phyloP scores from a whole-genome alignment of 64 coral and sea anemone species.

The Stichodactyla mertensii region DNA sequence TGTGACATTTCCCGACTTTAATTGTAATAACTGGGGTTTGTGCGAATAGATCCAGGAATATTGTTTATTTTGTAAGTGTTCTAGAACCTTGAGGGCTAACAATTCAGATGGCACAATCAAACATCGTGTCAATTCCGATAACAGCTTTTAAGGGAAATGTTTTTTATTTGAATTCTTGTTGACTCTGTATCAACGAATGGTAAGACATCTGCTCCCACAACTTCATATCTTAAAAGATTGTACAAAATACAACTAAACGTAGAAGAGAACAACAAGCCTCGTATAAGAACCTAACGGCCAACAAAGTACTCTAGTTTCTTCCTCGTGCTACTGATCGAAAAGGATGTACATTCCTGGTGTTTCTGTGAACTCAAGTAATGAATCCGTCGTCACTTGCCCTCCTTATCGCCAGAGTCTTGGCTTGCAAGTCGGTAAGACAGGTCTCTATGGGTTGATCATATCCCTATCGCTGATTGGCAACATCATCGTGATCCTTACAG shows the following conservation, averaged over 20 bases:
- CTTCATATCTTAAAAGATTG: neutral
- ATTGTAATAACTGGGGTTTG: neutral
- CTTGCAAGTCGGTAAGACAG: constrained; percentile 49
- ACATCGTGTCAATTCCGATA: neutral
- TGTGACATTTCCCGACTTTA: neutral
- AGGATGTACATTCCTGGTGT: constrained; percentile 9
- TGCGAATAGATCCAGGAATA: neutral
- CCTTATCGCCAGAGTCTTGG: neutral
- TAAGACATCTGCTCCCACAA: neutral
- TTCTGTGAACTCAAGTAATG: neutral
- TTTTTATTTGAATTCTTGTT: neutral
- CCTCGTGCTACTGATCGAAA: neutral
- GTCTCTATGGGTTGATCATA: constrained; percentile 57
- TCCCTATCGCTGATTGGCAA: constrained; percentile 68
- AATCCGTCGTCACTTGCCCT: neutral
- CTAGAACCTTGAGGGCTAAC: neutral
- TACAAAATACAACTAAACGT: neutral
- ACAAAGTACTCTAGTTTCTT: too few relatives aligned
- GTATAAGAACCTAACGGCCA: neutral
- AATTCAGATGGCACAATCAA: neutral
- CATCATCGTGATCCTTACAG: constrained; percentile 68
- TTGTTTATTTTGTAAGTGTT: neutral
- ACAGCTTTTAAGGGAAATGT: constrained; percentile 8
- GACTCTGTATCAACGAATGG: neutral
- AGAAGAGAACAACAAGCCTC: neutral